Evolutionary conservation across 2,888 invertebrate species (phyloP).

Genomic region (Ecdyonurus torrentis): DNA sequence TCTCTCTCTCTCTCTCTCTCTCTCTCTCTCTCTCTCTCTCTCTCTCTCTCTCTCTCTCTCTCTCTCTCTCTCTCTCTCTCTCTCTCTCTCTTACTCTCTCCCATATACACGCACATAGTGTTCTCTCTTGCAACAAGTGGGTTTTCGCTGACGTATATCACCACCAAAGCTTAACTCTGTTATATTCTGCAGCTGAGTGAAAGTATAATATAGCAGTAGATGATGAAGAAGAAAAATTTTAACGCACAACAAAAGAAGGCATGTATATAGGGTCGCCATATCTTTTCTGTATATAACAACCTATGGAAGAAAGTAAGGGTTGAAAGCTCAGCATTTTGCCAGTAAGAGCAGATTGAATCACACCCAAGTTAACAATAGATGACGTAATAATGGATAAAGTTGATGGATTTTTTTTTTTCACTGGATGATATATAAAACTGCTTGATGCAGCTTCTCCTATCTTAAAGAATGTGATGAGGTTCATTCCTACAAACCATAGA

Average conservation of each 20-base stretch:
- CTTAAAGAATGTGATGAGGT: not conserved
- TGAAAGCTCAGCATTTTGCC: not conserved
- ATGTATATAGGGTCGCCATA: not conserved
- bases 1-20: no score
- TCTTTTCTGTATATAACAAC: not conserved
- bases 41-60: no score
- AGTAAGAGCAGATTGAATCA: not conserved
- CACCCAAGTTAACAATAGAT: not conserved
- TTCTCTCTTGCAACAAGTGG: not conserved
- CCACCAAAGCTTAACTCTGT: not conserved
- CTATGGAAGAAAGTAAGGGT: not conserved
- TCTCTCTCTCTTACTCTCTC: no score
- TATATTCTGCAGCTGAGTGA: not conserved
- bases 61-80: no score
- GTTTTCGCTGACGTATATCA: not conserved
- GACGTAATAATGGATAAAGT: not conserved
- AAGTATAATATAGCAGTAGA: not conserved
- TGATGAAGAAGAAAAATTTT: no score
- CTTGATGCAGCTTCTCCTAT: not conserved
- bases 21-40: no score
- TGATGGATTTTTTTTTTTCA: not conserved
- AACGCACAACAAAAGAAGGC: not conserved
- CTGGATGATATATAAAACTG: not conserved
- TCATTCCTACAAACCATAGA: no score
- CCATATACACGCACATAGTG: no score